phyloP scores from a whole-genome alignment of 2,888 invertebrate genomes.

The Choristoneura rosaceana region DNA sequence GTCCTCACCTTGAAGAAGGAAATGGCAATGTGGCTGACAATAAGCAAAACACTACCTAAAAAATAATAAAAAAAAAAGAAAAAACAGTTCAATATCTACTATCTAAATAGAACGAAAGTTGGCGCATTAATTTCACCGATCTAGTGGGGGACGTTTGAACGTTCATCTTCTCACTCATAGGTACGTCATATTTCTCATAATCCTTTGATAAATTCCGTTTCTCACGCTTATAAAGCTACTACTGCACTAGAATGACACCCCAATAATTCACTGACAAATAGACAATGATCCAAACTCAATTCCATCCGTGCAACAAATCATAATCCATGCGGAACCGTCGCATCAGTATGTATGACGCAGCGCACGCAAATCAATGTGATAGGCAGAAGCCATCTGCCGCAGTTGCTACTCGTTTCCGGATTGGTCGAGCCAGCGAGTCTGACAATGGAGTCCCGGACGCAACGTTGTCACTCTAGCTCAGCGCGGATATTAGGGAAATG shows the following conservation, averaged over 20 bases:
- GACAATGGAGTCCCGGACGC: slow-evolving; percentile 35
- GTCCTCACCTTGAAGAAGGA: too few species aligned
- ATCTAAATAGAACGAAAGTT: too few species aligned
- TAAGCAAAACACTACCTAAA: too few species aligned
- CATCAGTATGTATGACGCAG: slow-evolving; percentile 31
- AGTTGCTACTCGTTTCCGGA: slow-evolving; percentile 32
- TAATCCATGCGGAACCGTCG: slow-evolving; percentile 1
- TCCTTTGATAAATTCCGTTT: too few species aligned
- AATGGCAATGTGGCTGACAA: too few species aligned
- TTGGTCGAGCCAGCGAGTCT: slow-evolving; percentile 30
- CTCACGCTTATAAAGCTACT: neutral
- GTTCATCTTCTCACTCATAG: too few species aligned
- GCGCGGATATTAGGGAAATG: neutral
- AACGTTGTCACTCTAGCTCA: slow-evolving; percentile 31
- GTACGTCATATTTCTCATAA: too few species aligned
- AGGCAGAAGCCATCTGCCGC: slow-evolving; percentile 30
- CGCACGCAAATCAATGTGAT: slow-evolving; percentile 36
- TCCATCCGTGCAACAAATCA: slow-evolving; percentile 12
- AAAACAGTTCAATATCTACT: too few species aligned
- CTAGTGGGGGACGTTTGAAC: too few species aligned
- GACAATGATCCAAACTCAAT: slow-evolving; percentile 7
- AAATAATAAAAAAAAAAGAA: too few species aligned
- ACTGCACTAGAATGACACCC: neutral
- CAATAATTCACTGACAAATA: neutral
- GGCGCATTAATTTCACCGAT: too few species aligned